phyloP scores from a whole-genome alignment of 2,888 invertebrate species.

The Atethmia centrago region DNA sequence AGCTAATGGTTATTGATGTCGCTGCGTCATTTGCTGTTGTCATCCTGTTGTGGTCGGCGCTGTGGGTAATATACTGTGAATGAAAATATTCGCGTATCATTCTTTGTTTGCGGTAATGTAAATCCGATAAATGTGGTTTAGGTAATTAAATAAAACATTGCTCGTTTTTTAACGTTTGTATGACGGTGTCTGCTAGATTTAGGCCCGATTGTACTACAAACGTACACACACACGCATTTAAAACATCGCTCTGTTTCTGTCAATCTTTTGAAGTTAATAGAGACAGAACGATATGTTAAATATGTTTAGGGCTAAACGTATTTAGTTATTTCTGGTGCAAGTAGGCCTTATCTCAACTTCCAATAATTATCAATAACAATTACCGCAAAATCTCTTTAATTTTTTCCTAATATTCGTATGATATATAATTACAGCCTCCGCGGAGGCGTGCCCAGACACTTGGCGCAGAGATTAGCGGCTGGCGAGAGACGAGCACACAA shows the following conservation, averaged over 20 bases:
- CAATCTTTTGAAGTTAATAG: neutral
- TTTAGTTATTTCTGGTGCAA: neutral
- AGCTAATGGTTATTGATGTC: conserved; percentile 70
- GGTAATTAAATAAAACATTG: conserved; percentile 23
- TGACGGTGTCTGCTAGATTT: neutral
- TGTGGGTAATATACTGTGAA: conserved; percentile 41
- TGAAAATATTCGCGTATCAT: conserved; percentile 40
- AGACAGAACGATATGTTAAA: neutral
- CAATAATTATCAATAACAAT: neutral
- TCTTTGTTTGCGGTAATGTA: conserved; percentile 46
- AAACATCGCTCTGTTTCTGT: neutral
- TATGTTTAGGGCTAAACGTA: neutral
- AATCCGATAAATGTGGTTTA: conserved; percentile 38
- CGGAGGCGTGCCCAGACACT: conserved; percentile 62
- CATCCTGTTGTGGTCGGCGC: conserved; percentile 52
- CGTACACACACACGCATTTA: neutral
- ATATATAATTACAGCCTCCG: conserved; percentile 26
- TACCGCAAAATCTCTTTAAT: conserved; percentile 8
- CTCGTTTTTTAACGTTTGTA: neutral
- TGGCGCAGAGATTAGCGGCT: conserved; percentile 60
- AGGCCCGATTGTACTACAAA: neutral
- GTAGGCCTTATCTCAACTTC: neutral
- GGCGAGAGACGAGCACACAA: conserved; percentile 56
- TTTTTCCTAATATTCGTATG: conserved; percentile 43
- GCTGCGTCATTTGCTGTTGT: conserved; percentile 50